phyloP scores from a whole-genome alignment of 2,797 vertebrate genomes.

The Sebastes itinus region DNA sequence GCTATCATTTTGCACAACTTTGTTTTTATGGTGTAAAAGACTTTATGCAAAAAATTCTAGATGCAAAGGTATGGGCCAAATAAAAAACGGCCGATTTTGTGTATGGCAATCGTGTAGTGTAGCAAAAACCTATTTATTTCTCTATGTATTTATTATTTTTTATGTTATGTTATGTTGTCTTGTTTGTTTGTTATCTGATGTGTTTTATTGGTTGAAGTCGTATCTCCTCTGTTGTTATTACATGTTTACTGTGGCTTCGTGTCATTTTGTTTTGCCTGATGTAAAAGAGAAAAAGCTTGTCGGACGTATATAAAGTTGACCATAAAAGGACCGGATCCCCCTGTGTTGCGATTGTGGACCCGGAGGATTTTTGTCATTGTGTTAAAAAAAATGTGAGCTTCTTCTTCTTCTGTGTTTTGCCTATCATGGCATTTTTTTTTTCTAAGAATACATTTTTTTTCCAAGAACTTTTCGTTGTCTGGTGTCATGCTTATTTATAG shows the following conservation, averaged over 20 bases:
- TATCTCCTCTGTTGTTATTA: slow-evolving; percentile 64
- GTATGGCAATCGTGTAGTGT: slow-evolving; percentile 82
- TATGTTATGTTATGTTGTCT: slow-evolving; percentile 40
- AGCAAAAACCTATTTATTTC: slow-evolving; percentile 77
- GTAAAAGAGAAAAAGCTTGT: slow-evolving; percentile 61
- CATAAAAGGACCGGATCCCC: slow-evolving; percentile 53
- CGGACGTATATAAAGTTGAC: slow-evolving; percentile 33
- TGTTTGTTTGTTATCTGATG: slow-evolving; percentile 67
- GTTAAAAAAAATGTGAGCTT: slow-evolving; percentile 69
- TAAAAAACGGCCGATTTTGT: slow-evolving; percentile 66
- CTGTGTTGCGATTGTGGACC: slow-evolving; percentile 33
- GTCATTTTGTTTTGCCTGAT: slow-evolving; percentile 56
- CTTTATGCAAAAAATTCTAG: slow-evolving; percentile 83
- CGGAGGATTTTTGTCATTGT: slow-evolving; percentile 54
- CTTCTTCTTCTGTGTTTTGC: slow-evolving; percentile 71
- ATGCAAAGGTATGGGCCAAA: slow-evolving; percentile 71
- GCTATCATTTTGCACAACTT: slow-evolving; percentile 86
- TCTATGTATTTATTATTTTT: slow-evolving; percentile 75
- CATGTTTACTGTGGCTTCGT: slow-evolving; percentile 61
- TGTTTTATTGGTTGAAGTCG: slow-evolving; percentile 64
- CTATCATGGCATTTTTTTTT: slow-evolving; percentile 66
- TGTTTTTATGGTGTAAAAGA: slow-evolving; percentile 79
- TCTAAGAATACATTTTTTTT: slow-evolving; percentile 76
- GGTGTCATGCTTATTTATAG: slow-evolving; percentile 69
- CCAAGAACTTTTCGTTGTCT: slow-evolving; percentile 54